A percentile compares a stretch with the other conserved stretches of the same genome.
Evolutionary conservation across 2,888 invertebrate species (phyloP).

Genomic region (Polymixis flavicincta): DNA sequence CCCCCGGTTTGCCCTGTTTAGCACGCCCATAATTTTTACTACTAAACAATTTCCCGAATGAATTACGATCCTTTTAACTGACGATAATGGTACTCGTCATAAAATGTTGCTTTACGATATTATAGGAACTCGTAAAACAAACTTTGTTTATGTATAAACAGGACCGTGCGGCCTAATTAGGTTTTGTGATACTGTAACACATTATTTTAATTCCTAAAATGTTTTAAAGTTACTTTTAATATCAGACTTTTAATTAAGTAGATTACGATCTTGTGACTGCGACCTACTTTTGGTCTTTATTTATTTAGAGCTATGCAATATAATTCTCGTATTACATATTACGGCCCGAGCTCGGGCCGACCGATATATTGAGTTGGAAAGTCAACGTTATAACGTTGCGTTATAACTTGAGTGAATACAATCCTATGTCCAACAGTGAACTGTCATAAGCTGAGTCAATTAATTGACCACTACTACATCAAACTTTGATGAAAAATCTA

Average conservation of each 20-base stretch:
- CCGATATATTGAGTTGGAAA: constrained; percentile 11
- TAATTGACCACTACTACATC: no score
- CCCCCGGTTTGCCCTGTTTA: constrained; percentile 41
- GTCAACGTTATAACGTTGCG: constrained; percentile 5
- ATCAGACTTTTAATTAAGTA: constrained; percentile 54
- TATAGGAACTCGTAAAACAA: constrained; percentile 66
- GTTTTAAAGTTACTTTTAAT: constrained; percentile 38
- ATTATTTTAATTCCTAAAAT: constrained; percentile 52
- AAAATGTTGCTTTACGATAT: constrained; percentile 65
- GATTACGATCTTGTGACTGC: constrained; percentile 39
- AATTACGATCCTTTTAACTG: constrained; percentile 65
- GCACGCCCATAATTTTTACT: constrained; percentile 53
- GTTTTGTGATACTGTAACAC: constrained; percentile 55
- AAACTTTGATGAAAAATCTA: neutral
- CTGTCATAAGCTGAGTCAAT: neutral
- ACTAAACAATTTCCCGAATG: constrained; percentile 62
- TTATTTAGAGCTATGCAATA: constrained; percentile 18
- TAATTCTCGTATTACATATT: neutral
- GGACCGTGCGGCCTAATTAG: constrained; percentile 58
- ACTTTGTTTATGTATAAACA: constrained; percentile 65
- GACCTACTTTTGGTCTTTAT: constrained; percentile 5
- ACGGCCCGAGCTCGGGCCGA: constrained; percentile 5
- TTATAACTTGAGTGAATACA: neutral
- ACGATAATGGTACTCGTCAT: constrained; percentile 63
- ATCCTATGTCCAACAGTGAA: neutral